Evolutionary conservation across 2,888 invertebrate species (phyloP).

Genomic region (Molanna angustata): DNA sequence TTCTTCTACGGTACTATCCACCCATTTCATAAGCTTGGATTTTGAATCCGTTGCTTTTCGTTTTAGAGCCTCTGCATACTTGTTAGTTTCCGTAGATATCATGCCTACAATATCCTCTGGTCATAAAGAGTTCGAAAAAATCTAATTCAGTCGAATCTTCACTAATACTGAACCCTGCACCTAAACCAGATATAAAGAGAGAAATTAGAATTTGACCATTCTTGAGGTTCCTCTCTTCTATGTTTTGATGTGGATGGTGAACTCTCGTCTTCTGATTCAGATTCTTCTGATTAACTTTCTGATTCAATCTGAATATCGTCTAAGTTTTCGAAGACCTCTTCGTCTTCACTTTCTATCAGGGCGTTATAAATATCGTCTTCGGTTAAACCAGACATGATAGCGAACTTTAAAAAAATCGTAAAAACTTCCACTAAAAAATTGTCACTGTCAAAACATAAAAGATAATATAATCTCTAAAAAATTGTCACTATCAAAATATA

Average conservation of each 20-base stretch:
- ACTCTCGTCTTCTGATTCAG: slow-evolving; percentile 1
- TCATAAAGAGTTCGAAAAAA: slow-evolving; percentile 3
- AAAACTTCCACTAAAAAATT: too few species aligned
- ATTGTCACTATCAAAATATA: too few species aligned
- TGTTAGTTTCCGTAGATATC: slow-evolving; percentile 3
- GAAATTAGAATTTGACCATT: slow-evolving; percentile 1
- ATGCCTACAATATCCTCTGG: slow-evolving; percentile 1
- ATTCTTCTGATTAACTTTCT: slow-evolving; percentile 3
- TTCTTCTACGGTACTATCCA: neutral
- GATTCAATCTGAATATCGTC: neutral
- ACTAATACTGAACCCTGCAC: neutral
- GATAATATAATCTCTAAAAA: too few species aligned
- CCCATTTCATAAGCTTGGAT: slow-evolving; percentile 2
- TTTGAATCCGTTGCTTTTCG: neutral
- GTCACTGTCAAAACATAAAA: too few species aligned
- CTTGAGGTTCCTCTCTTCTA: neutral
- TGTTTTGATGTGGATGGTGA: slow-evolving; percentile 1
- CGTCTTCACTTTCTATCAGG: slow-evolving; percentile 1
- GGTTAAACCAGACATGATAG: too few species aligned
- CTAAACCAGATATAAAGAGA: neutral
- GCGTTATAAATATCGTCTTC: neutral
- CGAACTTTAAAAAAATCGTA: too few species aligned
- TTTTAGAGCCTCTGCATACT: slow-evolving; percentile 5
- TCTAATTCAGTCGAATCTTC: slow-evolving; percentile 1
- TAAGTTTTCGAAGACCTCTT: slow-evolving; percentile 3